Evolutionary conservation across 1,140 invertebrate genomes (phyloP).

Genomic region (Nasonia giraulti): DNA sequence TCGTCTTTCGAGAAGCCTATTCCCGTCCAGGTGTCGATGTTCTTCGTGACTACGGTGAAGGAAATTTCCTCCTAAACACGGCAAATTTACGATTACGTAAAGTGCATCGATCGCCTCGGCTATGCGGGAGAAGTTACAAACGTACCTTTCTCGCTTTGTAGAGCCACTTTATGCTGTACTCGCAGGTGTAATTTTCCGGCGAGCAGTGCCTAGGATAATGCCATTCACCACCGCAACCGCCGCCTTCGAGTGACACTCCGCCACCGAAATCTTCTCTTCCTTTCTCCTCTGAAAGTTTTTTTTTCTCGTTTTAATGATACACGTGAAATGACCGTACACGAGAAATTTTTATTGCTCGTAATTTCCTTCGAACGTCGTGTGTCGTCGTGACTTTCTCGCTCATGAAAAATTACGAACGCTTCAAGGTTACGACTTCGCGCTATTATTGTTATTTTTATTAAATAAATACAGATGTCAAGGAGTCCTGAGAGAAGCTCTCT

Average conservation of each 20-base stretch:
- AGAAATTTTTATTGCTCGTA: neutral
- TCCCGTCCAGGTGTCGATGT: constrained; percentile 92
- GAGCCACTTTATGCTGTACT: constrained; percentile 90
- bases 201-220: constrained; percentile 84
- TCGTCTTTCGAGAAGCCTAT: constrained; percentile 93
- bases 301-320: neutral
- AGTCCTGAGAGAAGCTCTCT: neutral
- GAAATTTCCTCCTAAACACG: constrained; percentile 82
- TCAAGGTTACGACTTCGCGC: neutral
- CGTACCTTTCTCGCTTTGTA: constrained; percentile 79
- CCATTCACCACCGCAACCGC: constrained; percentile 86
- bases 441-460: neutral
- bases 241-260: constrained; percentile 58
- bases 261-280: constrained; percentile 63
- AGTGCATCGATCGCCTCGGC: neutral
- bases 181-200: constrained; percentile 82
- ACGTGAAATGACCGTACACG: constrained; percentile 11
- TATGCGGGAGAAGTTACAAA: neutral
- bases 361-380: too few species aligned
- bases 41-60: constrained; percentile 90
- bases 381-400: neutral
- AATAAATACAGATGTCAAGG: neutral
- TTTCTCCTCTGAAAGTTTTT: constrained; percentile 66
- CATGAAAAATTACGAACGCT: neutral
- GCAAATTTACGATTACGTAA: constrained; percentile 1